A percentile compares a stretch with the other conserved stretches of the same genome.
Evolutionary conservation across 2,113 vertebrate species (phyloP).

Genomic region (Pogonocichla stellata): DNA sequence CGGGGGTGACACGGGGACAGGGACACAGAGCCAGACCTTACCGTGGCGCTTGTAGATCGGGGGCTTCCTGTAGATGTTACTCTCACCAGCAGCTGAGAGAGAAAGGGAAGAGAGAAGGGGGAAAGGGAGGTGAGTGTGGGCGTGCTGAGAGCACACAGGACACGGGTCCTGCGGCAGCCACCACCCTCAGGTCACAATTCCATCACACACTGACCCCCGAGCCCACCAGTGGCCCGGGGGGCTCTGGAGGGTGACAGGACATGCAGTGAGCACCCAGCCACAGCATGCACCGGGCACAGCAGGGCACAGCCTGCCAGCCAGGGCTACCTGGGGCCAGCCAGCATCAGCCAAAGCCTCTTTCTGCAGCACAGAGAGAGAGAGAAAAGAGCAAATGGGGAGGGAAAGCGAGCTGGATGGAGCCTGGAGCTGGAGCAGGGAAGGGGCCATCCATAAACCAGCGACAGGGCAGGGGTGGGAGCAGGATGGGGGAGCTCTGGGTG

Average conservation of each 20-base stretch:
- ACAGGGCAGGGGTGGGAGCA: neutral
- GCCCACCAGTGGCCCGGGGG: neutral
- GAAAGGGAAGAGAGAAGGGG: neutral
- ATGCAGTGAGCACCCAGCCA: constrained; percentile 36
- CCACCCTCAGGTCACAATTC: neutral
- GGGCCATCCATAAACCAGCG: constrained; percentile 71
- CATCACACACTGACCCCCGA: neutral
- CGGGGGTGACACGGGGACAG: neutral
- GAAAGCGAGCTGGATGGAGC: constrained; percentile 27
- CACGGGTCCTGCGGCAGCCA: neutral
- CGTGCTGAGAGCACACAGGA: constrained; percentile 2
- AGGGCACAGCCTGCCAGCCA: neutral
- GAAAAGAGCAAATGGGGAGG: constrained; percentile 58
- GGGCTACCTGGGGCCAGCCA: constrained; percentile 22
- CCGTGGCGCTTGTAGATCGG: constrained; percentile 98
- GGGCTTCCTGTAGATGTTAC: constrained; percentile 97
- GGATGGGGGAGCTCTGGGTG: neutral
- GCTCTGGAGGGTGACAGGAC: neutral
- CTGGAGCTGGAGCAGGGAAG: neutral
- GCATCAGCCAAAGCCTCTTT: constrained; percentile 59
- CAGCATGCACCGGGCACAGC: constrained; percentile 43
- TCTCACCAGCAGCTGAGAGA: constrained; percentile 88
- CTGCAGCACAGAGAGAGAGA: constrained; percentile 43
- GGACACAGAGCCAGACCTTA: constrained; percentile 53
- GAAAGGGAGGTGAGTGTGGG: constrained; percentile 36